These are phyloP conservation scores for Volucella bombylans DNA, from an alignment of 2,888 invertebrate genomes.

Conservation along the genomic window DNA sequence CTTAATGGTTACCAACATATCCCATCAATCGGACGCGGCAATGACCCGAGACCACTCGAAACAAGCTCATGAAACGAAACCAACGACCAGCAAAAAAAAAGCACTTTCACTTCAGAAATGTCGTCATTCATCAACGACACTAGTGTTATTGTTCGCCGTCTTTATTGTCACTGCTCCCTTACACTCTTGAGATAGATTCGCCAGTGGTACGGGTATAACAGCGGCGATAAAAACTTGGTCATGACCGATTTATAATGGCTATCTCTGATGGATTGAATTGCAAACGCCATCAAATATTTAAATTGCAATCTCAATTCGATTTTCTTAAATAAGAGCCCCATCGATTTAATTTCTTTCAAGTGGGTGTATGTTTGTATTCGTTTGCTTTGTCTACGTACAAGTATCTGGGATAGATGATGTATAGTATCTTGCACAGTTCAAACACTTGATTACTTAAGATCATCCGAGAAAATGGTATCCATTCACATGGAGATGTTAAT, in stretches of 20 bases:
- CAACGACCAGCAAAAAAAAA: constrained; percentile 28
- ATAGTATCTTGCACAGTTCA: constrained; percentile 19
- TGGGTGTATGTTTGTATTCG: neutral
- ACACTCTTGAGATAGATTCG: neutral
- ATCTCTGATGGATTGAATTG: constrained; percentile 52
- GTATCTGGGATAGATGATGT: neutral
- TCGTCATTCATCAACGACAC: constrained; percentile 47
- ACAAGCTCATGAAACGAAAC: constrained; percentile 16
- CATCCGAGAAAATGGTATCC: constrained; percentile 20
- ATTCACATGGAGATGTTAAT: constrained; percentile 60
- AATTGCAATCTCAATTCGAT: constrained; percentile 46
- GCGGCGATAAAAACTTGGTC: constrained; percentile 55
- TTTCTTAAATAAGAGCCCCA: constrained; percentile 11
- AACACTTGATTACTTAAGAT: constrained; percentile 41
- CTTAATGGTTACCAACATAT: constrained; percentile 39
- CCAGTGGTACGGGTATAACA: neutral
- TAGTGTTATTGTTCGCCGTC: constrained; percentile 11
- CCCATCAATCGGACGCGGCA: constrained; percentile 56
- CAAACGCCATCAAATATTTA: constrained; percentile 47
- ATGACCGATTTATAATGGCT: constrained; percentile 64
- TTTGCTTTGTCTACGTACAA: too few species aligned
- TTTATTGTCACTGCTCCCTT: constrained; percentile 17
- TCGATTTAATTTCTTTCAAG: constrained; percentile 39
- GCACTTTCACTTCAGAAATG: constrained; percentile 71
- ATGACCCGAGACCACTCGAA: constrained; percentile 64